Evolutionary conservation across 1,140 invertebrate species (phyloP).

Genomic region (Drosophila subpulchrella): DNA sequence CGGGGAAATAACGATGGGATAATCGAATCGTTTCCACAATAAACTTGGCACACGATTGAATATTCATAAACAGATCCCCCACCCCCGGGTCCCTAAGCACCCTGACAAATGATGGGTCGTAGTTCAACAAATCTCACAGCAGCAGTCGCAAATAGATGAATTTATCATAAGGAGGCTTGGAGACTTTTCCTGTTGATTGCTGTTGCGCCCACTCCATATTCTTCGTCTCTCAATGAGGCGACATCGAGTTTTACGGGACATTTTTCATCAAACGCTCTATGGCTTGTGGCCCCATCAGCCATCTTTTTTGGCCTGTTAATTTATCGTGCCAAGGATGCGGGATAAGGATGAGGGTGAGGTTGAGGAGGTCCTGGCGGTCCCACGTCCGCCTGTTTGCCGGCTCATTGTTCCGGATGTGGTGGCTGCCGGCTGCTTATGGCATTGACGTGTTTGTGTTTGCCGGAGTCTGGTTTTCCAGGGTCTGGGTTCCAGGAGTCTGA

Average conservation of each 20-base stretch:
- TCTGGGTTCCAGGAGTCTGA: neutral
- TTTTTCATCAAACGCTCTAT: constrained; percentile 22
- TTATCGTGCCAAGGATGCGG: constrained; percentile 5
- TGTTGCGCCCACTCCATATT: neutral
- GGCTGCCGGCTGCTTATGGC: constrained; percentile 21
- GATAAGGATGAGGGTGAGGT: neutral
- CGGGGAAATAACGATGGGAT: neutral
- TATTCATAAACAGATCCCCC: constrained; percentile 32
- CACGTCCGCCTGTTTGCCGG: constrained; percentile 14
- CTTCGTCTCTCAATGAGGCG: neutral
- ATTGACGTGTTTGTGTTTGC: constrained; percentile 31
- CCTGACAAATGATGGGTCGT: constrained; percentile 10
- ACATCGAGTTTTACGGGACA: constrained; percentile 23
- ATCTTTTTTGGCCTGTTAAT: constrained; percentile 35
- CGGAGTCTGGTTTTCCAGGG: neutral
- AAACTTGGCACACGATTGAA: constrained; percentile 10
- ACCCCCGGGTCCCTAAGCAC: neutral
- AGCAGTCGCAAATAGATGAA: constrained; percentile 54
- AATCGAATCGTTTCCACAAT: constrained; percentile 14
- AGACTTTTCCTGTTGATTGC: constrained; percentile 9
- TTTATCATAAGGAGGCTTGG: constrained; percentile 25
- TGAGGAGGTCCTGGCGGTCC: neutral
- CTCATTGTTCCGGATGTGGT: constrained; percentile 38
- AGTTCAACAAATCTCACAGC: constrained; percentile 8
- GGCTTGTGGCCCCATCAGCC: neutral